Evolutionary conservation across 2,888 invertebrate genomes (phyloP).

Genomic region (Xestoiulus laeticollis): DNA sequence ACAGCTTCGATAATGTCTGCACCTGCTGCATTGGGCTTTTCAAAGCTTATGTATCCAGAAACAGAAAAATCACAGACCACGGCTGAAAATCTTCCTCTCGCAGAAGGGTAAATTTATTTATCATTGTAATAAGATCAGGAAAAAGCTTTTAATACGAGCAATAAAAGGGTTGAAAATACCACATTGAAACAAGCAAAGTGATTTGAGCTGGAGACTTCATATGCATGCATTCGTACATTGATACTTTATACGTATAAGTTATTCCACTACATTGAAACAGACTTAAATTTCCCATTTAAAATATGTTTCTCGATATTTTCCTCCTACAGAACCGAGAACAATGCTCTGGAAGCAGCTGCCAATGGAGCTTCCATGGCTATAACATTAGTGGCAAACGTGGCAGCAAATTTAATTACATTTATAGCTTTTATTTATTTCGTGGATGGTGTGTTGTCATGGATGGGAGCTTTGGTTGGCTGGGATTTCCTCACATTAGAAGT

Average conservation of each 20-base stretch:
- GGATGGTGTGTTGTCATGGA: conserved; percentile 82
- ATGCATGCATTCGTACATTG: no score
- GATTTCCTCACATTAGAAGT: conserved; percentile 50
- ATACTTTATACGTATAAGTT: no score
- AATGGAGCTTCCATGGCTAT: conserved; percentile 87
- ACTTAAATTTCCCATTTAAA: no score
- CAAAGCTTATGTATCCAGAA: conserved; percentile 93
- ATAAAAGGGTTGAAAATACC: no score
- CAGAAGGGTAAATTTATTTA: conserved; percentile 70
- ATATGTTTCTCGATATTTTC: no score
- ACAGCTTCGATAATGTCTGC: conserved; percentile 97
- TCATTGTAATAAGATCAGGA: neutral
- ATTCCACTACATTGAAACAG: no score
- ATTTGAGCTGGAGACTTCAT: no score
- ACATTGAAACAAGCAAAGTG: no score
- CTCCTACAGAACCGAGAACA: conserved; percentile 65
- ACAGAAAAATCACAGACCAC: conserved; percentile 80
- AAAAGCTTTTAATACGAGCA: neutral
- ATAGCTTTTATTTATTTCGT: conserved; percentile 86
- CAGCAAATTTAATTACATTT: conserved; percentile 92
- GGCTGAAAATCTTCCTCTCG: conserved; percentile 77
- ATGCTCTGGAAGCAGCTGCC: conserved; percentile 88
- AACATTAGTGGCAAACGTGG: conserved; percentile 82
- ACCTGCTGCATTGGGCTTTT: conserved; percentile 87
- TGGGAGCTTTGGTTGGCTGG: conserved; percentile 79